Conservation (phyloP, 2,888 invertebrate species). For the Nomada hirtipes region DNA sequence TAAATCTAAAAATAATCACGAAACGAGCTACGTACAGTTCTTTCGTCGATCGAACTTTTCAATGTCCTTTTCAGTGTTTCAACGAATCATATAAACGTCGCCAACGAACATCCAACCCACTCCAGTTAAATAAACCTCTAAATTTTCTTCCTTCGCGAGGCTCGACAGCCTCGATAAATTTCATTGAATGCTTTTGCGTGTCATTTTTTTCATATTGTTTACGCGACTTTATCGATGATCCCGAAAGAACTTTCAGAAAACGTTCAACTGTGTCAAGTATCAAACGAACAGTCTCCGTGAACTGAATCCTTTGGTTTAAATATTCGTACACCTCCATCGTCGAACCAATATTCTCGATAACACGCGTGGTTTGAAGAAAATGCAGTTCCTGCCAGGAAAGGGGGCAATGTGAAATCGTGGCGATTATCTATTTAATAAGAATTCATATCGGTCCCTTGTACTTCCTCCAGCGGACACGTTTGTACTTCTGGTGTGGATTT, state of each 20-base stretch:
- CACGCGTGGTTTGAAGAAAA: not conserved
- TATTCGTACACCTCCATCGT: not conserved
- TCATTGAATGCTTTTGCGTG: not conserved
- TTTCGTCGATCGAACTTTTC: not conserved
- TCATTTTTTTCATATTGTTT: not conserved
- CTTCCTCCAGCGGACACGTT: slow-evolving; percentile 18
- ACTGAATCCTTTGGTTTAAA: not conserved
- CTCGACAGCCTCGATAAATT: not conserved
- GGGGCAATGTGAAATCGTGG: not conserved
- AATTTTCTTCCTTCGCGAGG: not conserved
- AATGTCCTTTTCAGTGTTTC: not conserved
- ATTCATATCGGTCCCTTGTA: slow-evolving; percentile 7
- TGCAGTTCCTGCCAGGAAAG: not conserved
- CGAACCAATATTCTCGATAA: slow-evolving; percentile 1
- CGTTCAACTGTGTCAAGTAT: slow-evolving; percentile 6
- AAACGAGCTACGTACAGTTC: not conserved
- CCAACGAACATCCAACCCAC: not conserved
- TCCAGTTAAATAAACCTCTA: not conserved
- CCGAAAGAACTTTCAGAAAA: not conserved
- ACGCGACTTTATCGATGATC: not conserved
- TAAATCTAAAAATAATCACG: not conserved
- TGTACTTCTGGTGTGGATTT: not conserved
- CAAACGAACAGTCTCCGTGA: not conserved
- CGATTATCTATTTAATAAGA: not conserved
- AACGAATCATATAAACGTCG: not conserved